Conservation (phyloP, 2,888 invertebrate genomes). For the Sycophila texana region DNA sequence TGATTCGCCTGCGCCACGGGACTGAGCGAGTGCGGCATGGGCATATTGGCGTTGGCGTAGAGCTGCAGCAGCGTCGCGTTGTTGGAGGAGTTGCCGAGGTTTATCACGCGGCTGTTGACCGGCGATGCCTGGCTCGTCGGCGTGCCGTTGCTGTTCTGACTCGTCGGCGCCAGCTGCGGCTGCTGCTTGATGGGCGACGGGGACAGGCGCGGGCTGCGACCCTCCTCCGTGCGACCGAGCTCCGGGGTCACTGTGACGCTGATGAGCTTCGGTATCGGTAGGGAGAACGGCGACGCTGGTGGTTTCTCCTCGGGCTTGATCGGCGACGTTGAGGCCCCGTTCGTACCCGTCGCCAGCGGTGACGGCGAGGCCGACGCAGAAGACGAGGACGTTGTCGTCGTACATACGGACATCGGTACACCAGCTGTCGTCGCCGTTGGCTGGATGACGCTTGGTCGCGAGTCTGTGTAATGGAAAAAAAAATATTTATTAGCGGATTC, state of each 20-base stretch:
- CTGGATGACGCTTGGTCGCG: conserved; percentile 77
- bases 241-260: conserved; percentile 77
- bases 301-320: background rate
- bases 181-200: conserved; percentile 26
- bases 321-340: conserved; percentile 15
- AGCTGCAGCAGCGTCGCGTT: conserved; percentile 68
- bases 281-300: conserved; percentile 68
- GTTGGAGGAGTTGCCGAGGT: conserved; percentile 68
- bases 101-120: conserved; percentile 68
- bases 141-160: conserved; percentile 43
- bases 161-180: conserved; percentile 47
- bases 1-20: conserved; percentile 58
- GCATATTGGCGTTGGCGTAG: conserved; percentile 68
- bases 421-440: conserved; percentile 76
- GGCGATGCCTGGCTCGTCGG: conserved; percentile 45
- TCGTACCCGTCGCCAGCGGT: background rate
- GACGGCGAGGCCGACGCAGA: conserved; percentile 15
- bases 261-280: conserved; percentile 71
- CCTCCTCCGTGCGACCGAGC: conserved; percentile 65
- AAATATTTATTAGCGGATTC: background rate
- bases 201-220: conserved; percentile 10
- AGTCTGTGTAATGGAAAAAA: conserved; percentile 22
- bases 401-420: conserved; percentile 58
- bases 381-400: conserved; percentile 66
- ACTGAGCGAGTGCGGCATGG: conserved; percentile 54